Conservation (phyloP, 1,140 invertebrate species). For the Drosophila sproati region DNA sequence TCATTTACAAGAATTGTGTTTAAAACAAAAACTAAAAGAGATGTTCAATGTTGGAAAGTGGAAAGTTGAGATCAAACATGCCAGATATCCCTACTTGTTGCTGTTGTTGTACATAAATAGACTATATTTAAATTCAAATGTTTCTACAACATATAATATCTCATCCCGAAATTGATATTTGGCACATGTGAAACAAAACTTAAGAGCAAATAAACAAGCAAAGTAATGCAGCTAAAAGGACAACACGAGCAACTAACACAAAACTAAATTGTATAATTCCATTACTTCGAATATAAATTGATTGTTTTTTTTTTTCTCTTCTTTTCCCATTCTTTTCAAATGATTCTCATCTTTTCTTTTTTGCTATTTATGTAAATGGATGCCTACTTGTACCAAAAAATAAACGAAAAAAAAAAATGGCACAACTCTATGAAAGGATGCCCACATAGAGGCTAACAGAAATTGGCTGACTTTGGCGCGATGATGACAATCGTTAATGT, state of each 20-base stretch:
- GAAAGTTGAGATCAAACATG: constrained; percentile 45
- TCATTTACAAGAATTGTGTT: constrained; percentile 1
- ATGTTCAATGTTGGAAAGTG: background rate
- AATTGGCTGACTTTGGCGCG: constrained; percentile 31
- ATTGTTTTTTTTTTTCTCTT: constrained; percentile 4
- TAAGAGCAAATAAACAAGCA: background rate
- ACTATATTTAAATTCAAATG: background rate
- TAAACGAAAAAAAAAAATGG: constrained; percentile 1
- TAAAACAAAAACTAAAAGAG: constrained; percentile 3
- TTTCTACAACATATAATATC: background rate
- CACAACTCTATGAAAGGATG: constrained; percentile 22
- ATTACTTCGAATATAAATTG: constrained; percentile 17
- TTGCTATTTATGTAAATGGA: constrained; percentile 6
- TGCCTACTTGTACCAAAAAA: constrained; percentile 17
- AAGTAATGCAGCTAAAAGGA: background rate
- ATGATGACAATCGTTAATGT: constrained; percentile 28
- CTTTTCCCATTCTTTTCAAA: background rate
- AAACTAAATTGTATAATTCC: constrained; percentile 14
- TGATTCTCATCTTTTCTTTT: background rate
- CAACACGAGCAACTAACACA: background rate
- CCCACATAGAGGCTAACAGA: constrained; percentile 22
- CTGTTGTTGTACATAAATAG: background rate
- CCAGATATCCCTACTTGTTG: constrained; percentile 19
- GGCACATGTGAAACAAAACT: constrained; percentile 43
- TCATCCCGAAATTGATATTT: constrained; percentile 28